Evolutionary conservation across 2,888 invertebrate species (phyloP).

Genomic region (Lycocerus yunnanus): DNA sequence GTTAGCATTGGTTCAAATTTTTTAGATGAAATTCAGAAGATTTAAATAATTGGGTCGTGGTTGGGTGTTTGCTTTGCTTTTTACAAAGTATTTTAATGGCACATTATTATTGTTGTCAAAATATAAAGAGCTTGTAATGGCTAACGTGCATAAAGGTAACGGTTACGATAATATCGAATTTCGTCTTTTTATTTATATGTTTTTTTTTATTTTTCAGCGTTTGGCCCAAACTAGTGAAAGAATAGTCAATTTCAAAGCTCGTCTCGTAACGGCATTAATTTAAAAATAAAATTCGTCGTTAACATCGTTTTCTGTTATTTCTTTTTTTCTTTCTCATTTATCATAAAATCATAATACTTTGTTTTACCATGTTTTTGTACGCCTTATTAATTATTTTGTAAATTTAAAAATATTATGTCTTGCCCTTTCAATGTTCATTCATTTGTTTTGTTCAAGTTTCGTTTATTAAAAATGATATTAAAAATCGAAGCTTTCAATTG

Average conservation of each 20-base stretch:
- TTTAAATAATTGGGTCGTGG: background rate
- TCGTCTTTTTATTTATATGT: background rate
- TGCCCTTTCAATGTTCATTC: background rate
- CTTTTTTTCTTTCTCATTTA: background rate
- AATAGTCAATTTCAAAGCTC: constrained; percentile 92
- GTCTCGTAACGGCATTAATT: constrained; percentile 87
- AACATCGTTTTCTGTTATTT: constrained; percentile 8
- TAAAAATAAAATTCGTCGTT: constrained; percentile 55
- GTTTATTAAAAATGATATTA: background rate
- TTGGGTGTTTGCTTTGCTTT: constrained; percentile 12
- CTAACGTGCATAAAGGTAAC: constrained; percentile 13
- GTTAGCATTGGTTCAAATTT: background rate
- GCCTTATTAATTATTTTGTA: background rate
- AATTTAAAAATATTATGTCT: background rate
- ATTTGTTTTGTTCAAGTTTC: background rate
- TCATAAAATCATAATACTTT: background rate
- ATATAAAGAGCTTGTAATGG: background rate
- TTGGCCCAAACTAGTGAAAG: constrained; percentile 88
- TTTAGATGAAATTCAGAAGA: background rate
- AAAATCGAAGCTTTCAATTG: background rate
- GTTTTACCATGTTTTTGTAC: background rate
- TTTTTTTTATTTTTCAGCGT: constrained; percentile 61
- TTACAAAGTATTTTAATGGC: background rate
- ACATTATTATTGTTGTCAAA: background rate
- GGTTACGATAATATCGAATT: background rate